These are phyloP conservation scores for Eolophus roseicapilla DNA, from an alignment of 2,113 vertebrate genomes.

Conservation along the genomic window DNA sequence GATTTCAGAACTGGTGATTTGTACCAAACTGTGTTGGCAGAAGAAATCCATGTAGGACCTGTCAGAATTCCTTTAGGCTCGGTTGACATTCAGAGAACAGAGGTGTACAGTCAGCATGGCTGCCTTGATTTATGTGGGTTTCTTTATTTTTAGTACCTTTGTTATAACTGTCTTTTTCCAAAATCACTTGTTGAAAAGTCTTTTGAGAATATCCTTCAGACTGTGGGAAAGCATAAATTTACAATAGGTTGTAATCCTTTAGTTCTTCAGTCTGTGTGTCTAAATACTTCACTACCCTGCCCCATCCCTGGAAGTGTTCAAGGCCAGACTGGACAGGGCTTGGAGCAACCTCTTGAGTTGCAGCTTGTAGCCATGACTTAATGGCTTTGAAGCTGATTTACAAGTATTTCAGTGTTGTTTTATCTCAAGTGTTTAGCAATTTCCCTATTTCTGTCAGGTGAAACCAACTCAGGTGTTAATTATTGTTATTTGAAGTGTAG, in stretches of 20 bases:
- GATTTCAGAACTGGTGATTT: not conserved
- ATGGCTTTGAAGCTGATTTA: not conserved
- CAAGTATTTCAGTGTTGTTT: not conserved
- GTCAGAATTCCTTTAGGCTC: not conserved
- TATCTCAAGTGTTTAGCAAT: not conserved
- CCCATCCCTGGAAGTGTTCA: not conserved
- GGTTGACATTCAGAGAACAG: not conserved
- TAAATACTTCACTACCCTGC: not conserved
- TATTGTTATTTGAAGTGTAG: not conserved
- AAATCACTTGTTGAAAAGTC: not conserved
- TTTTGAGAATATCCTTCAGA: not conserved
- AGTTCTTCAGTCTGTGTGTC: not conserved
- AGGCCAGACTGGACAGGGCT: not conserved
- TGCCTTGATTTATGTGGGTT: not conserved
- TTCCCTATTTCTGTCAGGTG: not conserved
- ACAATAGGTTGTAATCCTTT: not conserved
- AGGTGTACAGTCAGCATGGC: not conserved
- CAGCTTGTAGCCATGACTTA: not conserved
- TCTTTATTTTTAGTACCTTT: not conserved
- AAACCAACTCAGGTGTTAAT: not conserved
- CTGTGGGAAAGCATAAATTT: not conserved
- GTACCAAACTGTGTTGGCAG: not conserved
- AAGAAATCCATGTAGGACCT: not conserved
- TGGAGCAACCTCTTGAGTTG: not conserved
- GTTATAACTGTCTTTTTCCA: not conserved